Conservation (phyloP, 23 tunicate species). For the Halocynthia aurantium region DNA sequence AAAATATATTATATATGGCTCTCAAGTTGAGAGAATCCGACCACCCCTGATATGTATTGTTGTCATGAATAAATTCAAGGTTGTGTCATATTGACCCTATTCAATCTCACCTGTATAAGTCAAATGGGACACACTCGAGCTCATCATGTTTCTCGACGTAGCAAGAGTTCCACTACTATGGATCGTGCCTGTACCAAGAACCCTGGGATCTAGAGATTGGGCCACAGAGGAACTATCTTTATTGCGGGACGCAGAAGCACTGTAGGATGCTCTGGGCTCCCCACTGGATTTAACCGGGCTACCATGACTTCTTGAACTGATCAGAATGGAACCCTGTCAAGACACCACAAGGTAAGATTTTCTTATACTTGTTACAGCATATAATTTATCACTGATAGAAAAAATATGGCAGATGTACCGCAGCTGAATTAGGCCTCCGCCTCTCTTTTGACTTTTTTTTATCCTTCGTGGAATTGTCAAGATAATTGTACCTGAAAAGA, state of each 20-base stretch:
- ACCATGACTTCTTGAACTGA: conserved; percentile 1
- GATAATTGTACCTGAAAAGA: conserved; percentile 59
- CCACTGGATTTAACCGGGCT: conserved; percentile 12
- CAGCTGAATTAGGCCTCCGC: conserved; percentile 51
- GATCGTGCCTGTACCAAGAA: background rate
- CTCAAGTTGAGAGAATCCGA: too few relatives aligned
- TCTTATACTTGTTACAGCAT: too few relatives aligned
- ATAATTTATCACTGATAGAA: too few relatives aligned
- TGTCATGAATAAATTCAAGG: too few relatives aligned
- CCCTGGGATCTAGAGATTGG: conserved; percentile 20
- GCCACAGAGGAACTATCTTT: background rate
- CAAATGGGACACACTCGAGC: conserved; percentile 22
- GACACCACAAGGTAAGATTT: too few relatives aligned
- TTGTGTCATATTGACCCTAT: too few relatives aligned
- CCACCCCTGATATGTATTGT: too few relatives aligned
- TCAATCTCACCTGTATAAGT: conserved; percentile 16
- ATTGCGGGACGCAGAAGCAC: background rate
- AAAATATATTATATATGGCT: too few relatives aligned
- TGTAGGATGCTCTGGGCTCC: background rate
- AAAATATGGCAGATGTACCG: conserved; percentile 7
- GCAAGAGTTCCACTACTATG: conserved; percentile 8
- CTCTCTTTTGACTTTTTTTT: conserved; percentile 23
- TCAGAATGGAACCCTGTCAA: conserved; percentile 1
- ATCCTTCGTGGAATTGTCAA: conserved; percentile 51
- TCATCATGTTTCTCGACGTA: conserved; percentile 20